Conservation (phyloP, 2,888 invertebrate species). For the Eupithecia vulgata region DNA sequence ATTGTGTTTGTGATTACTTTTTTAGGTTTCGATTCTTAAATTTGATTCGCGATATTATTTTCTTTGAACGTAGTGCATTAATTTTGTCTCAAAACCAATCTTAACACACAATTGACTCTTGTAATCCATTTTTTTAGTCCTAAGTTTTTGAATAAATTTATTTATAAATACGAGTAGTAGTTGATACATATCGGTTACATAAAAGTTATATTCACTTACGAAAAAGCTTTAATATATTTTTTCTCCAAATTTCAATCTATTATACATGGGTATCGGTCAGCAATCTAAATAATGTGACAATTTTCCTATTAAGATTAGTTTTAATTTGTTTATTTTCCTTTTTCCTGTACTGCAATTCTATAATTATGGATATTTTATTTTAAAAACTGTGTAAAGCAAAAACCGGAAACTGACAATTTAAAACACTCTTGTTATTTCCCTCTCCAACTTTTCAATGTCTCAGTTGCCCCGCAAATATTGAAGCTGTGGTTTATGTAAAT, state of each 20-base stretch:
- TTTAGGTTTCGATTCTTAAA: constrained; percentile 19
- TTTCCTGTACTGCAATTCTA: not conserved
- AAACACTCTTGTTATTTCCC: constrained; percentile 11
- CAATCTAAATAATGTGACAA: not conserved
- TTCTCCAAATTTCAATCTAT: not conserved
- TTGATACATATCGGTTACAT: not conserved
- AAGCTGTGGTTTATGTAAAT: constrained; percentile 66
- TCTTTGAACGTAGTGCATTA: not conserved
- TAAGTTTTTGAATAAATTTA: no score
- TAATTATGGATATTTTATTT: not conserved
- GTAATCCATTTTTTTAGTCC: no score
- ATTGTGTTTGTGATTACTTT: constrained; percentile 31
- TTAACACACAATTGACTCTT: not conserved
- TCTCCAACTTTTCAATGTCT: constrained; percentile 30
- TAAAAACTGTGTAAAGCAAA: not conserved
- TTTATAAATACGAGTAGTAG: no score
- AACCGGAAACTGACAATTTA: no score
- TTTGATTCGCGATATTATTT: constrained; percentile 13
- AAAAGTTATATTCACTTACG: not conserved
- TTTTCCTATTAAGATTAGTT: not conserved
- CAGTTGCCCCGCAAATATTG: constrained; percentile 36
- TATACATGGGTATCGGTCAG: not conserved
- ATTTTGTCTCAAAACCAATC: not conserved
- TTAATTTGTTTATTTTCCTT: not conserved
- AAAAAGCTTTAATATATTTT: not conserved